Evolutionary conservation across 2,888 invertebrate genomes (phyloP), one percentile per base, ranked within the genome.

Genomic region (Loripinus fragilis): DNA sequence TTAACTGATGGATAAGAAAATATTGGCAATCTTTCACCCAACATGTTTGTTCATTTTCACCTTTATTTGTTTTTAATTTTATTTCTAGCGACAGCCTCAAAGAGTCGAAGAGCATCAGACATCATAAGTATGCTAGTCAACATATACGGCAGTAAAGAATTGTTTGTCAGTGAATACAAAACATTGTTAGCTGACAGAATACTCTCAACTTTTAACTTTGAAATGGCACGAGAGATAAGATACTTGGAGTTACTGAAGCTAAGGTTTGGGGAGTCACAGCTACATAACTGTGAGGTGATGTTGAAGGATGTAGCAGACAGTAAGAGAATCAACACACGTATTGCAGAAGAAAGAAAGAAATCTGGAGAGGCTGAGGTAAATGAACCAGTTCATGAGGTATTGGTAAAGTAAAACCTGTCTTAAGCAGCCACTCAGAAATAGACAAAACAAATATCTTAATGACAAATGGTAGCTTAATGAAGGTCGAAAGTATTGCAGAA

Each of bases 271-370:
- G 99, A 99, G 92, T 96, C 97, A n/a, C 97, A 98, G 87, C 94
- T 99, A 72, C 98, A 98, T 93, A 97, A 97, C 90, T 99, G 99
- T 94, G 99, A 99, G 94, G 98, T 99, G 0, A 99, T 99, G 99
- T 94, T 99, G 45, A 98, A 98, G 92, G 99, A 99, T 94, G 97
- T 99, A 50, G 96, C 97, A 30, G 99, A 99, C 93, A 99, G 99
- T 0, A 97, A 98, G 91, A 95, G 98, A 86, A 97, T 99, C 69
- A 98, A 98, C 94, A 95, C 96, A 15, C 87, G 92, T 71, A 93
- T 94, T 12, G 85, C 88, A 20, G 93, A 91, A 45, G 88, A 88
- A 68, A 86, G 87, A 64, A 86, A 83, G 60, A 83, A 85, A 65
- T 80, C 85, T 50, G 86, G 85, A 20, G 85, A 85, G 64, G 78